Evolutionary conservation across 2,797 vertebrate genomes (phyloP), one percentile per base, ranked within the genome.

Genomic region (Pseudomugil tenellus): DNA sequence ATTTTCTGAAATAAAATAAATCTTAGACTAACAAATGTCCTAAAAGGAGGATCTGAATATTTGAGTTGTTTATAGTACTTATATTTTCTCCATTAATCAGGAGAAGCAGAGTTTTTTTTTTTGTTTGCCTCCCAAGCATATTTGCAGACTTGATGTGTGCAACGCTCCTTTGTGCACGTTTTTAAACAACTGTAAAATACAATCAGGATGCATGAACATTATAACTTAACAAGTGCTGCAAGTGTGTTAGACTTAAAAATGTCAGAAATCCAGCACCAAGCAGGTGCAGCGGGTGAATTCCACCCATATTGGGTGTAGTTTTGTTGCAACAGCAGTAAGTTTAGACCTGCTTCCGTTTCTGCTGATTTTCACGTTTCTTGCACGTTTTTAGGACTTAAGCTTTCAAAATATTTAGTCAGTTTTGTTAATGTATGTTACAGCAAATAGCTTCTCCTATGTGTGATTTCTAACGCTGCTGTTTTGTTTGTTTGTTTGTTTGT

Each of bases 381-480:
- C 32, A 21, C 10, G 43, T n/a, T 48, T 48, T 21, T 21, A 46
- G 41, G n/a, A 51, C 28, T 60, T 66, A 53, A 46, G n/a, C 53
- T 39, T 4, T 9, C 28, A 25, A 69, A 52, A 53, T 41, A 19
- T 63, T 48, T 21, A 46, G 12, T 32, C 14, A 72, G 39, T 64
- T 61, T 7, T 60, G 11, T 48, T 28, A 29, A 17, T 29, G 26
- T 9, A 19, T 21, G 0, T 60, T 25, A 25, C 26, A 29, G 46
- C 1, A 12, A 17, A 4, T 12, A 14, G 3, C 57, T 61, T 19
- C 21, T 35, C 1, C 12, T 62, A 29, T 28, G 23, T 58, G 4
- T 0, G 5, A 13, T 57, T 67, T 58, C 68, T 89, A 80, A 88
- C n/a, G 19, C 35, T 74, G 54, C 34, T 49, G 23, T 48, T 80